Evolutionary conservation across 2,888 invertebrate genomes (phyloP), one percentile per base, ranked within the genome.

Genomic region (Cantharis lateralis): DNA sequence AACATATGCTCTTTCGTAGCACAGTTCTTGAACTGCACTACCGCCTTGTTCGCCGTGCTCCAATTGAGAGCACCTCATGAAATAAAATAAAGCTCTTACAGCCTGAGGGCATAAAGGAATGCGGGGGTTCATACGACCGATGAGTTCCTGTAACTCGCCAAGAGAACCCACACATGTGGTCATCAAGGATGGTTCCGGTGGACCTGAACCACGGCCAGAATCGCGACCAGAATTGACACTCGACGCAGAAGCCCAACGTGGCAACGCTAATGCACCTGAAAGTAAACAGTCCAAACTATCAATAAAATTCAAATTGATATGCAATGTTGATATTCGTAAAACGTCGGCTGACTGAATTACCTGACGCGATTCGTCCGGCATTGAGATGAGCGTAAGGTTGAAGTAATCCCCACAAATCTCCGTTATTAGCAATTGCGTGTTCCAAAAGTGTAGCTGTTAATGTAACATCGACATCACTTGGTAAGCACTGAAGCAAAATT

Each of bases 351-450:
- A 62, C 24, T 18, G 74, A 32, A 66, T 80, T 86, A 93, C 95
- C 97, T 80, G 95, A 95, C 16, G 96, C 96, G 26, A 96, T 93
- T 81, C 97, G 90, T 0, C 96, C 96, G 2, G 96, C 96, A 87
- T 96, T 96, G 11, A 97, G 89, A 87, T 97, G 97, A 68, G 96
- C 96, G 85, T 95, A 97, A 0, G 97, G 96, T 86, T 97, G 97
- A 76, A 97, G 88, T 68, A 97, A 89, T 0, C 97, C 96, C 96
- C 97, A 97, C 74, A 96, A 90, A 84, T 97, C 96, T 0, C 95
- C 95, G 83, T 95, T 96, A 86, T 93, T 93, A 16, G 96, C 95
- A 72, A 97, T 95, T 13, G 95, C 94, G 85, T 94, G 94, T 86
- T 97, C 96, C 78, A 97, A 89, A 80, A 93, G 91, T 0, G 95